A percentile compares a stretch with the other conserved stretches of the same genome.
Conservation (phyloP, 2,113 vertebrate species). For the Oncorhynchus tshawytscha region DNA sequence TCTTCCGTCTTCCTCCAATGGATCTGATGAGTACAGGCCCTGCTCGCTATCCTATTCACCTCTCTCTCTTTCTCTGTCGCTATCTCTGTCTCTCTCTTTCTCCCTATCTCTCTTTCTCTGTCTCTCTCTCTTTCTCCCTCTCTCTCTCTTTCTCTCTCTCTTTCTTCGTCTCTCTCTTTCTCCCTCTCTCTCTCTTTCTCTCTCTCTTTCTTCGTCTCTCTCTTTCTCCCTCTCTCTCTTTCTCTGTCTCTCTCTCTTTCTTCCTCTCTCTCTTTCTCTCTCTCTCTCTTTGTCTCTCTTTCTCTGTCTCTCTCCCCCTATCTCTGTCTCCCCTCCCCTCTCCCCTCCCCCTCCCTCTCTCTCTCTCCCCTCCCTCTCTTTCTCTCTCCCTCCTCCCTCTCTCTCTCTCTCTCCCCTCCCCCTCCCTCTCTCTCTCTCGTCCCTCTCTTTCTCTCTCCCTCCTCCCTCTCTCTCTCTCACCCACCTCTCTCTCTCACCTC, state of each 20-base stretch:
- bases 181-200: too few relatives aligned
- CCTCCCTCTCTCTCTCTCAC: too few relatives aligned
- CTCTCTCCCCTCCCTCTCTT: fast-evolving
- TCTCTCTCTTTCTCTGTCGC: slow-evolving; percentile 9
- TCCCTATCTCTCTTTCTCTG: not conserved
- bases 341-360: not conserved
- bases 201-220: slow-evolving; percentile 8
- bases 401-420: too few relatives aligned
- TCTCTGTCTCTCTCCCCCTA: fast-evolving
- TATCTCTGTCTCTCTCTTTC: slow-evolving; percentile 3
- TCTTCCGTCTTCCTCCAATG: slow-evolving; percentile 77
- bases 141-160: too few relatives aligned
- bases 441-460: too few relatives aligned
- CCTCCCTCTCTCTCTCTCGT: too few relatives aligned
- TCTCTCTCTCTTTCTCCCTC: not conserved
- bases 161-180: not conserved
- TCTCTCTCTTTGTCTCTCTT: fast-evolving
- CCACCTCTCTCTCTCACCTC: too few relatives aligned
- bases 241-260: too few relatives aligned
- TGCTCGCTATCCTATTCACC: not conserved
- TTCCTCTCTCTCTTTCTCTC: fast-evolving
- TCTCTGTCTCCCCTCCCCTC: too few relatives aligned
- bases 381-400: slow-evolving; percentile 26
- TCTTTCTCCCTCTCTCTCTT: too few relatives aligned
- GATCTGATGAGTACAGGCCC: slow-evolving; percentile 74